A percentile compares a stretch with the other conserved stretches of the same genome.
Evolutionary conservation across 2,888 invertebrate species (phyloP).

Genomic region (Glaucopsyche alexis): DNA sequence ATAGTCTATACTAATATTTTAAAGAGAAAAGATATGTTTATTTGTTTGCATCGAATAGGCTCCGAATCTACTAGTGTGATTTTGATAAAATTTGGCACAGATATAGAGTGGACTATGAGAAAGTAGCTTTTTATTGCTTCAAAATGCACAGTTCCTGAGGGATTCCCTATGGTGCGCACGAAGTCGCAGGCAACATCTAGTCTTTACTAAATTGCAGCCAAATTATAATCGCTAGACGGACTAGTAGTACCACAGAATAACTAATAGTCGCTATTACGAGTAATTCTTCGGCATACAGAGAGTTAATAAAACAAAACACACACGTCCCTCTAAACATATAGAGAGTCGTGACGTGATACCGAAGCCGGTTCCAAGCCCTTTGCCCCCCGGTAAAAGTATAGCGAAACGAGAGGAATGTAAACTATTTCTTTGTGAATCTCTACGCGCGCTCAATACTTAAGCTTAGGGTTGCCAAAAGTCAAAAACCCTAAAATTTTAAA

Average conservation of each 20-base stretch:
- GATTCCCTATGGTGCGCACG: no score
- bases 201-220: no score
- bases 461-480: neutral
- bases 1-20: no score
- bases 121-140: no score
- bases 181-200: no score
- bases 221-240: neutral
- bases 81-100: no score
- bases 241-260: neutral
- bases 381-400: slow-evolving; percentile 28
- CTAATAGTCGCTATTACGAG: neutral
- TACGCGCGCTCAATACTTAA: neutral
- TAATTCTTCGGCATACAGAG: neutral
- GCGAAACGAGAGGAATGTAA: slow-evolving; percentile 27
- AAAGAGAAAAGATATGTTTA: no score
- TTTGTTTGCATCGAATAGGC: no score
- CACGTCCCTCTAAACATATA: neutral
- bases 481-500: no score
- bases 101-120: no score
- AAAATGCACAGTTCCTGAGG: no score
- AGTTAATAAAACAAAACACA: slow-evolving; percentile 5
- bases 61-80: no score
- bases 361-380: slow-evolving; percentile 26
- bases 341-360: neutral
- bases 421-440: slow-evolving; percentile 21